phyloP scores from a whole-genome alignment of 1,140 invertebrate species.

The Drosophila parvula region DNA sequence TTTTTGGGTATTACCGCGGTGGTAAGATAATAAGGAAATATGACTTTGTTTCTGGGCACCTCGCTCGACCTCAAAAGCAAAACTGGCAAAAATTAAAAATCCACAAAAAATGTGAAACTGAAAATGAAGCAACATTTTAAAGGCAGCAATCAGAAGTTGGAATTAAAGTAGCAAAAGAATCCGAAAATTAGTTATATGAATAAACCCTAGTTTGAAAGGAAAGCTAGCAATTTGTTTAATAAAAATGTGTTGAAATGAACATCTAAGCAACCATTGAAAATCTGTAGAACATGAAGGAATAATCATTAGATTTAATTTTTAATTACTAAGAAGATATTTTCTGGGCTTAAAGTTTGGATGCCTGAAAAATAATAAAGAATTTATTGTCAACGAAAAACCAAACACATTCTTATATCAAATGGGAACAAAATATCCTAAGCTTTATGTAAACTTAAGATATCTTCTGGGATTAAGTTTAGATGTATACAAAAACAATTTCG shows the following conservation, averaged over 20 bases:
- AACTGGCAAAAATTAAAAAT: conserved; percentile 24
- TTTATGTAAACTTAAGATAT: no score
- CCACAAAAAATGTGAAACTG: neutral
- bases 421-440: no score
- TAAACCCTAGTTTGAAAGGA: neutral
- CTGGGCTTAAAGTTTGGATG: neutral
- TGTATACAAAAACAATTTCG: no score
- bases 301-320: neutral
- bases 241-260: neutral
- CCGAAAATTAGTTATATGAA: conserved; percentile 13
- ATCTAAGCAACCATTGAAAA: neutral
- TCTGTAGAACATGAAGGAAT: neutral
- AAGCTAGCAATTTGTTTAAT: no score
- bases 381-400: no score
- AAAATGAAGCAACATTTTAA: conserved; percentile 2
- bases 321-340: neutral
- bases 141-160: neutral
- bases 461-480: no score
- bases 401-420: no score
- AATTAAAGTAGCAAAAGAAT: neutral
- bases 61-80: conserved; percentile 28
- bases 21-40: conserved; percentile 78
- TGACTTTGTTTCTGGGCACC: conserved; percentile 55
- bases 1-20: conserved; percentile 41
- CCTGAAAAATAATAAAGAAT: neutral